Conservation (phyloP, 2,797 vertebrate species). For the Gambusia yucatana region DNA sequence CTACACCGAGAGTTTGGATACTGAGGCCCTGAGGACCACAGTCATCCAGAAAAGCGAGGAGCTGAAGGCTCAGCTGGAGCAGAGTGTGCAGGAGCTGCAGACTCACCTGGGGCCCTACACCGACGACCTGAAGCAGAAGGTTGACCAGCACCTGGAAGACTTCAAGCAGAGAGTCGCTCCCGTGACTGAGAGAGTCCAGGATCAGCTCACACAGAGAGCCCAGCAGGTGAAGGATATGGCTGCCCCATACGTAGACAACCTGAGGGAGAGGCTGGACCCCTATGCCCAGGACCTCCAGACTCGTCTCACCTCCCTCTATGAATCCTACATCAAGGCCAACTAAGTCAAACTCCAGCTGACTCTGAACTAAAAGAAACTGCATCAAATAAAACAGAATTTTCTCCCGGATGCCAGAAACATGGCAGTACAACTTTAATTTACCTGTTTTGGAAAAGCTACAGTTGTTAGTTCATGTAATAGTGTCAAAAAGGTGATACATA, state of each 20-base stretch:
- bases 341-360: slow-evolving; percentile 50
- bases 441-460: neutral
- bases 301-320: slow-evolving; percentile 70
- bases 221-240: slow-evolving; percentile 73
- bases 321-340: slow-evolving; percentile 62
- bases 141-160: slow-evolving; percentile 76
- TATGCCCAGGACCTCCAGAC: slow-evolving; percentile 75
- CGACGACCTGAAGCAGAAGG: slow-evolving; percentile 73
- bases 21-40: slow-evolving; percentile 73
- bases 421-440: slow-evolving; percentile 14
- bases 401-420: neutral
- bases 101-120: slow-evolving; percentile 75
- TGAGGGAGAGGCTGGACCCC: slow-evolving; percentile 75
- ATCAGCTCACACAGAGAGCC: slow-evolving; percentile 66
- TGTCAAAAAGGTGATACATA: slow-evolving; percentile 21
- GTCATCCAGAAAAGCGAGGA: slow-evolving; percentile 79
- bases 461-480: slow-evolving; percentile 18
- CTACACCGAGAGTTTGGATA: slow-evolving; percentile 71
- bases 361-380: slow-evolving; percentile 24
- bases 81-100: slow-evolving; percentile 79
- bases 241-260: slow-evolving; percentile 77
- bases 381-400: slow-evolving; percentile 11
- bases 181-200: slow-evolving; percentile 67
- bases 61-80: slow-evolving; percentile 72
- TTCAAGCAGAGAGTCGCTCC: slow-evolving; percentile 74